Base-by-base conservation (phyloP, 2,888 invertebrate species). In the Eupithecia exiguata region DNA sequence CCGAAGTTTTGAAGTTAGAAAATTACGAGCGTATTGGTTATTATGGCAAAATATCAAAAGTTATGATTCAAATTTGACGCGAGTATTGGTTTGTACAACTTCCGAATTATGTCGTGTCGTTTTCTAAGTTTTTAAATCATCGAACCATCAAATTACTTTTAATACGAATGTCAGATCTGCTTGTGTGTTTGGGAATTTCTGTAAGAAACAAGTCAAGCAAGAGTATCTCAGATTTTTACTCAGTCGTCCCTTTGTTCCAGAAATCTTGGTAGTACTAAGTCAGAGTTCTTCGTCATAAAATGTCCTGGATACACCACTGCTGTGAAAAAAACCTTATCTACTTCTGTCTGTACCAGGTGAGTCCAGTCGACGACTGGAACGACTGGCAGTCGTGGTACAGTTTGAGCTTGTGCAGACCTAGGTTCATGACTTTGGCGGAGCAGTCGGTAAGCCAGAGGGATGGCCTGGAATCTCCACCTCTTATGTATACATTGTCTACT, bases 11-110 rank as follows among this genome's bases (percentile, higher is more conserved):
- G 68, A 76, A 77, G 78, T 76, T 77, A 67, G 63, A 66, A 69
- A 77, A 77, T 80, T 75, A 79, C 76, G 76, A 75, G 65, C 70
- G 72, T 74, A 74, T 77, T 78, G 70, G 65, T 78, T 77, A 69
- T 77, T 71, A 68, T 30, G 69, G 69, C 69, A 72, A 76, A 72
- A 73, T 74, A 65, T 74, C 58, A 69, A 25, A 77, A 78, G 62
- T 77, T 75, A 53, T 25, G 46, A 68, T 73, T 75, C 35, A 66
- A 63, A 69, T 74, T 76, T 62, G 49, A 69, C 18, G 65, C 58
- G 53, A 63, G 49, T 71, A 74, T 74, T 71, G 68, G 65, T 63
- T 68, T 68, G 49, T 40, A 5, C 14, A 67, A 61, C 49, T 63
- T 21, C 21, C 49, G 10, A 63, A 14, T 38, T 38, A 66, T 43